Evolutionary conservation across 2,797 vertebrate species (phyloP), one percentile per base, ranked within the genome.

Genomic region (Otolemur crassicaudatus): DNA sequence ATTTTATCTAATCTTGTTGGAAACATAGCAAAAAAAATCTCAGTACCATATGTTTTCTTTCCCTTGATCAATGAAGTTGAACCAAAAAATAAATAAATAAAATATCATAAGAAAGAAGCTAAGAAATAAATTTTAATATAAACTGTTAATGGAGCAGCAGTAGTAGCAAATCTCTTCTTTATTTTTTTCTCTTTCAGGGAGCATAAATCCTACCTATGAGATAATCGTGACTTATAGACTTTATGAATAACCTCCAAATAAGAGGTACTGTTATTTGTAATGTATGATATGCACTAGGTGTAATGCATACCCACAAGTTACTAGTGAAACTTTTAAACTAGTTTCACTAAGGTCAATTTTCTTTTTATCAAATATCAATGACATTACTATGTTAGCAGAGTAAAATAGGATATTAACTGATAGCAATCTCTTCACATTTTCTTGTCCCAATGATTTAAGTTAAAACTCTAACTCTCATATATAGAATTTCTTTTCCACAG

Each of bases 11-110:
- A 14, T 95, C 49, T 89, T 81, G 56, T 92, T 77, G 69, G 81
- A 90, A 94, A 89, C 40, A 53, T 91, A 85, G 25, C 82, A 67
- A 94, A 37, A 95, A 86, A 86, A n/a, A n/a, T n/a, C 34, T 81
- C 67, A 81, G 34, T 92, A 40, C 23, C n/a, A 12, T 80, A 94
- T 85, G 69, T 90, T 95, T 93, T 88, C 20, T 87, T 20, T 88
- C 27, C 72, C 82, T 94, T 93, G 72, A 85, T 82, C 37, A 95
- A 53, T 79, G 56, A 88, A 60, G 17, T 25, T 88, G 31, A 88
- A 83, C 5, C 2, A 65, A 89, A 73, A 91, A 53, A 79, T 83
- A 93, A 86, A 60, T 93, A 3, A 73, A 73, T 91, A 86, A 91
- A 95, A 75, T 31, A 82, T 92, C n/a, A 83, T 58, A 19, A 13